Base-by-base conservation (phyloP, 2,888 invertebrate species). In the Lepidocyrtoides sp. region DNA sequence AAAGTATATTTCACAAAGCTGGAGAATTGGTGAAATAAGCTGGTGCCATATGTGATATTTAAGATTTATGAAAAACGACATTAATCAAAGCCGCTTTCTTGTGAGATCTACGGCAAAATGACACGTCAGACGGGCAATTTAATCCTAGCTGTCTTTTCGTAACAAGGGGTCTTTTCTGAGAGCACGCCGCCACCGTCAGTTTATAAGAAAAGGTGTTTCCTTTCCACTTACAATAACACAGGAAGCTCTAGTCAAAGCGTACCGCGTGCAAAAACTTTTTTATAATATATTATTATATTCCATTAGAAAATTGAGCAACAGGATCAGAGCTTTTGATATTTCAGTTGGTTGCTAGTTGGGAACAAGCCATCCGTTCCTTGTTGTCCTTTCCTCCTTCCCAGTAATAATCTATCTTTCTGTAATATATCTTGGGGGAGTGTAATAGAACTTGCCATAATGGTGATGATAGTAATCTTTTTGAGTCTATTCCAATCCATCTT, bases 381-480 rank as follows among this genome's bases (percentile, higher is more conserved):
- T 84, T 84, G 48, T 44, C 48, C 51, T 69, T 36, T 84, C 51
- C 20, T 51, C 29, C 69, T 48, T 44, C 48, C 14, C 26, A 8
- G 29, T 66, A 72, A 36, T 44, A 82, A 36, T 14, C 66, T 20
- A 63, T 51, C 84, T 2, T 32, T 48, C 36, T 14, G 44, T 41
- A 72, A 72, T 72, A 72, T 72, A 72, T 72, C 72, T 72, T 84
- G 29, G 57, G 51, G 23, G 41, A 57, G 48, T 57, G 75, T 36
- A 66, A 63, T 63, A 75, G 44, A 12, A 44, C 29, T 66, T 32
- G 63, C 54, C 41, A 87, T 44, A 72, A 41, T 72, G 72, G 44
- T 44, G 87, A 87, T 87, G 87, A 87, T 87, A 7, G 77, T 48
- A 32, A 77, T 87, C 87, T 79, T 87, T 87, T 12, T 23, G 63